These are phyloP conservation scores for Danio rerio DNA, from an alignment of 2,113 vertebrate genomes.

Conservation along the genomic window GRCz12tu NC_133183.1:29461001-29461500, in stretches of 20 bases:
- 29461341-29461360: neutral
- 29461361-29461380: neutral
- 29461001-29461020: neutral
- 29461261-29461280: neutral
- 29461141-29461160: neutral
- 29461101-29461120: neutral
- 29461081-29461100: neutral
- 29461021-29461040: neutral
- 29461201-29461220: neutral
- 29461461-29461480: too few species aligned
- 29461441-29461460: too few species aligned
- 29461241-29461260: neutral
- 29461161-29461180: neutral
- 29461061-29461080: neutral
- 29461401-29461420: too few species aligned
- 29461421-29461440: too few species aligned
- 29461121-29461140: neutral
- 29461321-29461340: slow-evolving; percentile 3
- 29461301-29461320: neutral
- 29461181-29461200: neutral
- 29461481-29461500: too few species aligned
- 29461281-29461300: neutral
- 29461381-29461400: too few species aligned
- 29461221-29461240: neutral
- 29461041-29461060: neutral